phyloP scores from a whole-genome alignment of 2,113 vertebrate species.

The Corythornis cristatus region DNA sequence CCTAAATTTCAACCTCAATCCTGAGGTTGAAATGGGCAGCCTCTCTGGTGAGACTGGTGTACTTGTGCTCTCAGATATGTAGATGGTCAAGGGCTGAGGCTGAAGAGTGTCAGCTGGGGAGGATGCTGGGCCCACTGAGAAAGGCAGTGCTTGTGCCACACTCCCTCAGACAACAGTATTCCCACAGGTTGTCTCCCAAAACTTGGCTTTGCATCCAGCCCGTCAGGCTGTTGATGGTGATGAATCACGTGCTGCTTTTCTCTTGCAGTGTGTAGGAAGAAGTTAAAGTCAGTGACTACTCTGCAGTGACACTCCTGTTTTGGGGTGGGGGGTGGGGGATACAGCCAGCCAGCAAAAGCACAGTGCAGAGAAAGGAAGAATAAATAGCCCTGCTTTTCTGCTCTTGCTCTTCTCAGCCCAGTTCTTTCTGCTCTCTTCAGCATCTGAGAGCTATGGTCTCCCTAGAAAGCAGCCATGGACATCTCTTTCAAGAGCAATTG shows the following conservation, averaged over 20 bases:
- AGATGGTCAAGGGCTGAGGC: background rate
- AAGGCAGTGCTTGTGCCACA: background rate
- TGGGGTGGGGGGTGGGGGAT: background rate
- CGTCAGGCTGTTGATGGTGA: background rate
- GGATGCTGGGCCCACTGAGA: fast-evolving
- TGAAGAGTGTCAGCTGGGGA: background rate
- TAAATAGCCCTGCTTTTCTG: background rate
- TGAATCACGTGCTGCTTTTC: background rate
- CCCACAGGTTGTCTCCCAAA: background rate
- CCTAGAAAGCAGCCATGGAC: background rate
- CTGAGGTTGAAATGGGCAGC: background rate
- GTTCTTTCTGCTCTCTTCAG: background rate
- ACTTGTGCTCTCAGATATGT: background rate
- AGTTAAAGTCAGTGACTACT: conserved; percentile 14
- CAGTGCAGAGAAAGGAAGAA: background rate
- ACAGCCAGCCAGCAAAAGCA: background rate
- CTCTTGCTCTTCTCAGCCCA: background rate
- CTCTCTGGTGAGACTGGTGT: background rate
- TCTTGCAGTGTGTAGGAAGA: conserved; percentile 22
- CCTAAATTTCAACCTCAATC: no score
- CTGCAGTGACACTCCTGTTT: background rate
- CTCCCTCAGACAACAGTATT: background rate
- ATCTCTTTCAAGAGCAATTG: background rate
- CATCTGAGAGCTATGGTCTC: background rate
- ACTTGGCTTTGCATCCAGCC: background rate